Conservation (phyloP, 2,888 invertebrate species). For the Lycocerus yunnanus region DNA sequence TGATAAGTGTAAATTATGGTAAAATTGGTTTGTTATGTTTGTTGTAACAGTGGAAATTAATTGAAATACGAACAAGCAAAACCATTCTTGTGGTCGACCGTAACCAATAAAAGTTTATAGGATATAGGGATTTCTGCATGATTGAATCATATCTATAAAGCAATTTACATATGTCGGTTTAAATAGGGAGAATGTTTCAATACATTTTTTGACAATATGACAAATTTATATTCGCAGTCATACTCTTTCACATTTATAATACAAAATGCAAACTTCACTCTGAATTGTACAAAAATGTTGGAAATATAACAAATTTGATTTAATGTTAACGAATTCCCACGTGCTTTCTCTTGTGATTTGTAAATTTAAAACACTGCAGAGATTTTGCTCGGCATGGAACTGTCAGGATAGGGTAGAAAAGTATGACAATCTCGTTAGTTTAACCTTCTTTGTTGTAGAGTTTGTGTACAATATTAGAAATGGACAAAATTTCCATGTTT, state of each 20-base stretch:
- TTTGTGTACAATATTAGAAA: too few species aligned
- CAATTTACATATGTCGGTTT: constrained; percentile 17
- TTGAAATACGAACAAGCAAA: background rate
- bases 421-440: background rate
- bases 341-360: background rate
- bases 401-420: background rate
- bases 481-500: too few species aligned
- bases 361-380: background rate
- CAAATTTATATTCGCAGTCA: background rate
- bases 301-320: background rate
- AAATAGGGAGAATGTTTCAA: background rate
- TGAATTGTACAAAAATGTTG: background rate
- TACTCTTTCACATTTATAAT: background rate
- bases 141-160: constrained; percentile 25
- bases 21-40: background rate
- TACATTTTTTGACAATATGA: background rate
- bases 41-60: background rate
- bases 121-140: constrained; percentile 17
- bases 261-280: background rate
- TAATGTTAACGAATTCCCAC: background rate
- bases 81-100: constrained; percentile 6
- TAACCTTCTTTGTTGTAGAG: background rate
- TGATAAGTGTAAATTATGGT: background rate
- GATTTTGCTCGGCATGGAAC: background rate
- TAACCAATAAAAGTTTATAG: constrained; percentile 19